These are phyloP conservation scores for Diplodus sargus DNA, from an alignment of 2,797 vertebrate species.

Conservation along the genomic window DNA sequence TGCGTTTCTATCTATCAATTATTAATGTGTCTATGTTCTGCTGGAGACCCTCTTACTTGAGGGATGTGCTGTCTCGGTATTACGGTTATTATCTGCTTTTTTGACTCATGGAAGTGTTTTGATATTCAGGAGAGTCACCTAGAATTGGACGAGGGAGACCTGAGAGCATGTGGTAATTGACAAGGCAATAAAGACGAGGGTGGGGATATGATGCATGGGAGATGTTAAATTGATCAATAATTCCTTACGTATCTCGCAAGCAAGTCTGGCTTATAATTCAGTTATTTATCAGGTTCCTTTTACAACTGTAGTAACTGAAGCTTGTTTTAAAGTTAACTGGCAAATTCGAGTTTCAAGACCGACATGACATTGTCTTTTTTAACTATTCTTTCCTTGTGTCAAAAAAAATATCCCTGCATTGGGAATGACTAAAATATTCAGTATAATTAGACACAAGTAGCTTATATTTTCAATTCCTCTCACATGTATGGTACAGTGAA, in stretches of 20 bases:
- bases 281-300: conserved; percentile 50
- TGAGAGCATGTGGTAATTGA: conserved; percentile 74
- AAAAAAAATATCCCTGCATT: not conserved
- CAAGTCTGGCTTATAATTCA: conserved; percentile 57
- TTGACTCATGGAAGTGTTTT: conserved; percentile 77
- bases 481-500: not conserved
- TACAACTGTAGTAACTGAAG: conserved; percentile 32
- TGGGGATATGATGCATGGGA: conserved; percentile 76
- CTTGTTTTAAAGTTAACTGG: conserved; percentile 34
- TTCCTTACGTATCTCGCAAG: conserved; percentile 75
- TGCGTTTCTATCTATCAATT: conserved; percentile 79
- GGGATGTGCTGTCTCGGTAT: conserved; percentile 80
- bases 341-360: not conserved
- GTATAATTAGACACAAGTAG: not conserved
- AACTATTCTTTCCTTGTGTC: not conserved
- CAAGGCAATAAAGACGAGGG: conserved; percentile 77
- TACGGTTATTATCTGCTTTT: conserved; percentile 79
- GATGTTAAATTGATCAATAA: conserved; percentile 78
- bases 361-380: not conserved
- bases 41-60: conserved; percentile 77
- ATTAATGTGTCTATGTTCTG: conserved; percentile 79
- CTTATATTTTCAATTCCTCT: not conserved
- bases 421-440: conserved; percentile 5
- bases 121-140: conserved; percentile 70
- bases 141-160: conserved; percentile 55